phyloP scores from a whole-genome alignment of 2,888 invertebrate species.

The Pachydiplax longipennis region DNA sequence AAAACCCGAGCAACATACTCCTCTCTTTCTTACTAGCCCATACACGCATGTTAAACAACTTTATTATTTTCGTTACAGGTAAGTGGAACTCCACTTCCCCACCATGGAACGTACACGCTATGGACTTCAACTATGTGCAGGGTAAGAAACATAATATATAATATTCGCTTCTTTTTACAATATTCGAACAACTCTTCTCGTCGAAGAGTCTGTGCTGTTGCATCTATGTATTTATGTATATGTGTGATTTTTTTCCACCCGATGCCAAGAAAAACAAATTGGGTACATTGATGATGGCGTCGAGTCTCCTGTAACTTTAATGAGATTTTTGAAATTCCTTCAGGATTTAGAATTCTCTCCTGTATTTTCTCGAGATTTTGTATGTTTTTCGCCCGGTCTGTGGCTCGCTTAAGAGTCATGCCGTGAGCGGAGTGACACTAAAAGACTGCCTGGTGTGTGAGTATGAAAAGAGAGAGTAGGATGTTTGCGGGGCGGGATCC shows the following conservation, averaged over 20 bases:
- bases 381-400: conserved; percentile 13
- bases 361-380: not conserved
- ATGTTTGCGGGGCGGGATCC: not conserved
- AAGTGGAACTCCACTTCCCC: conserved; percentile 50
- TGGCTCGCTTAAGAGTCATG: not conserved
- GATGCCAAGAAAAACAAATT: not conserved
- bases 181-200: not conserved
- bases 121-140: conserved; percentile 50
- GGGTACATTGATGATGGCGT: not conserved
- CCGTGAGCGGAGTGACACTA: conserved; percentile 41
- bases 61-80: conserved; percentile 49
- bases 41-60: conserved; percentile 1
- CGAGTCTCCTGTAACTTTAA: not conserved
- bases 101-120: conserved; percentile 50
- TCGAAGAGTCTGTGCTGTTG: not conserved
- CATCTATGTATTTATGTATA: not conserved
- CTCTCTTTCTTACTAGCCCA: not conserved
- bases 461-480: not conserved
- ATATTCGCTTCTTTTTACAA: conserved; percentile 24
- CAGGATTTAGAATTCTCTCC: not conserved
- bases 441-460: conserved; percentile 45
- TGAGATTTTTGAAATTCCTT: not conserved
- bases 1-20: not conserved
- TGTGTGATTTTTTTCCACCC: not conserved
- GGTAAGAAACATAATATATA: conserved; percentile 48